Conservation (phyloP, 2,113 vertebrate genomes). For the Narcine bancroftii region DNA sequence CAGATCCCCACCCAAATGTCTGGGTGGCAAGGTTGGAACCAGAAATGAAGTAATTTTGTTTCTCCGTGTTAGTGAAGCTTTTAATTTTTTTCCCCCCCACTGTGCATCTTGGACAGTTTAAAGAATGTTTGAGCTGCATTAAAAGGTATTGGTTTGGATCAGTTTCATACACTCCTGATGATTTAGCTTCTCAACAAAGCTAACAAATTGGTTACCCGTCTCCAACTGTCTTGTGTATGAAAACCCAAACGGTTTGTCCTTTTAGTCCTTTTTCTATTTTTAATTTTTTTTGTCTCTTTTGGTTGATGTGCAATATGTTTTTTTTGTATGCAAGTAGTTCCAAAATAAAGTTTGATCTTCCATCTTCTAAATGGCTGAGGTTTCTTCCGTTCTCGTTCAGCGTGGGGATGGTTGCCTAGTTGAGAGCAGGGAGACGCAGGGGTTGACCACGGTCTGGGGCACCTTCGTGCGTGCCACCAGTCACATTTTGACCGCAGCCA, state of each 20-base stretch:
- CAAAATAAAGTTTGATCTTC: slow-evolving; percentile 32
- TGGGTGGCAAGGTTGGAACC: not conserved
- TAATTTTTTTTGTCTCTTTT: slow-evolving; percentile 13
- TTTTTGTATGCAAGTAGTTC: slow-evolving; percentile 32
- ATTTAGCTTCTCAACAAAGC: too few species aligned
- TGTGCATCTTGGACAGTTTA: slow-evolving; percentile 10
- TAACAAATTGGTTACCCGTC: not conserved
- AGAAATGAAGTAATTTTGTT: not conserved
- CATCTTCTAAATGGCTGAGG: slow-evolving; percentile 32
- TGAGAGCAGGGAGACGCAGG: too few species aligned
- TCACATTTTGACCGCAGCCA: too few species aligned
- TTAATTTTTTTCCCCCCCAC: not conserved
- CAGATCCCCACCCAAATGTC: not conserved
- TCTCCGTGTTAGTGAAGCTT: not conserved
- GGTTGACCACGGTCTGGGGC: too few species aligned
- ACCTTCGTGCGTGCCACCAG: too few species aligned
- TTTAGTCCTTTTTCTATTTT: not conserved
- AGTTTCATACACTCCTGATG: not conserved
- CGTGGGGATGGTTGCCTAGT: too few species aligned
- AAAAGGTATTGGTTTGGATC: slow-evolving; percentile 10
- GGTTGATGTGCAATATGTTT: slow-evolving; percentile 35
- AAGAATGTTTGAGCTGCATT: not conserved
- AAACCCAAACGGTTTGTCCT: slow-evolving; percentile 12
- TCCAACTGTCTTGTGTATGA: slow-evolving; percentile 16
- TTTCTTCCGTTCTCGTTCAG: not conserved